Percentiles rank a stretch among this genome's conserved stretches.
These are phyloP conservation scores for Himalopsyche kuldschensis DNA, from an alignment of 2,888 invertebrate species.

Conservation along the genomic window DNA sequence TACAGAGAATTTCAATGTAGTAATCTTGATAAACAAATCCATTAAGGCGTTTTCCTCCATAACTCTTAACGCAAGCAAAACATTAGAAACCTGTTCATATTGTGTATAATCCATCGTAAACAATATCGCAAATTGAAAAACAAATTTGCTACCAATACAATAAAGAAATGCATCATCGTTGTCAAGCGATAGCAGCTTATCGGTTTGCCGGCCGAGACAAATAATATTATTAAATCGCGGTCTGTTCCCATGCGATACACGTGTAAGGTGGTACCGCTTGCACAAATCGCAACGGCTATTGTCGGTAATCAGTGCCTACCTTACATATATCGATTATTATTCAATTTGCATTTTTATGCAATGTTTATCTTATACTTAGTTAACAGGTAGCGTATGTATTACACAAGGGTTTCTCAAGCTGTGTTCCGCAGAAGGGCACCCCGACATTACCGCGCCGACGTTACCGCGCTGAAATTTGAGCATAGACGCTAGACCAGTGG, in stretches of 20 bases:
- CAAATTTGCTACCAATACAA: background rate
- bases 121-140: background rate
- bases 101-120: background rate
- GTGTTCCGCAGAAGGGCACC: too few species aligned
- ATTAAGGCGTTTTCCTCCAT: too few species aligned
- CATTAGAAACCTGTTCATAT: background rate
- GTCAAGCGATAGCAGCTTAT: background rate
- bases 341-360: background rate
- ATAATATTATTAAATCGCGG: background rate
- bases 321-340: background rate
- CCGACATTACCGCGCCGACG: too few species aligned
- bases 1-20: too few species aligned
- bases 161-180: background rate
- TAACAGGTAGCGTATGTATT: too few species aligned
- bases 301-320: background rate
- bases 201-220: background rate
- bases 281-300: background rate
- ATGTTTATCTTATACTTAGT: too few species aligned
- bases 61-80: too few species aligned
- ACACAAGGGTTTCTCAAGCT: too few species aligned
- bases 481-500: too few species aligned
- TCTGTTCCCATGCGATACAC: background rate
- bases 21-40: too few species aligned
- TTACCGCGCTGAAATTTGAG: too few species aligned
- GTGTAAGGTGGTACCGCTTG: background rate